These are phyloP conservation scores for Enteromius trimaculatus DNA, from an alignment of 2,797 vertebrate species.

Conservation along the genomic window DNA sequence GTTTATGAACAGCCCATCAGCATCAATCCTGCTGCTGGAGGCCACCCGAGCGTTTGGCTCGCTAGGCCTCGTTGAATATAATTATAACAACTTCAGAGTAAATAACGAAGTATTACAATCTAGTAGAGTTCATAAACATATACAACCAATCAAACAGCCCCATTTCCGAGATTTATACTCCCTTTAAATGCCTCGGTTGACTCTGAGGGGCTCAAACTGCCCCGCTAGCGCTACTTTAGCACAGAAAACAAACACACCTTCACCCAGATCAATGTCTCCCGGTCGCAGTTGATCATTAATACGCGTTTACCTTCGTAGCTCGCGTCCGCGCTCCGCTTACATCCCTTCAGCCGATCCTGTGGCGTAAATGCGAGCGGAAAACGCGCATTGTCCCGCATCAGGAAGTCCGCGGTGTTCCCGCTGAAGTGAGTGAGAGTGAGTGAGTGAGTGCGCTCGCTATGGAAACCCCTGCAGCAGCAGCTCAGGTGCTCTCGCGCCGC, in stretches of 20 bases:
- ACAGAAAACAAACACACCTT: slow-evolving; percentile 31
- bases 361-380: slow-evolving; percentile 51
- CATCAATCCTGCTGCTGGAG: slow-evolving; percentile 65
- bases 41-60: slow-evolving; percentile 66
- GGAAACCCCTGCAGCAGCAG: slow-evolving; percentile 67
- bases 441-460: slow-evolving; percentile 60
- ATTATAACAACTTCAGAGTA: slow-evolving; percentile 73
- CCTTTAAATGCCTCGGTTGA: background rate
- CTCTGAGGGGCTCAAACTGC: slow-evolving; percentile 52
- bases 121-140: background rate
- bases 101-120: slow-evolving; percentile 54
- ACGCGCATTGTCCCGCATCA: slow-evolving; percentile 74
- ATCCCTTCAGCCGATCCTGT: slow-evolving; percentile 58
- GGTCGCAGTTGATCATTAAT: background rate
- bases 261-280: slow-evolving; percentile 43
- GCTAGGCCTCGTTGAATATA: slow-evolving; percentile 78
- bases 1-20: slow-evolving; percentile 56
- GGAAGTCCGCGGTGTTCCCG: slow-evolving; percentile 76
- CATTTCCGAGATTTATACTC: background rate
- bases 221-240: slow-evolving; percentile 65
- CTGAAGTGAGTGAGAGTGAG: slow-evolving; percentile 63
- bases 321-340: slow-evolving; percentile 62
- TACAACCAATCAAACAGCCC: background rate
- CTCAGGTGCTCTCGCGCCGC: slow-evolving; percentile 78
- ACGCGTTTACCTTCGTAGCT: slow-evolving; percentile 70